phyloP scores from a whole-genome alignment of 2,797 vertebrate genomes.

The Falco peregrinus region DNA sequence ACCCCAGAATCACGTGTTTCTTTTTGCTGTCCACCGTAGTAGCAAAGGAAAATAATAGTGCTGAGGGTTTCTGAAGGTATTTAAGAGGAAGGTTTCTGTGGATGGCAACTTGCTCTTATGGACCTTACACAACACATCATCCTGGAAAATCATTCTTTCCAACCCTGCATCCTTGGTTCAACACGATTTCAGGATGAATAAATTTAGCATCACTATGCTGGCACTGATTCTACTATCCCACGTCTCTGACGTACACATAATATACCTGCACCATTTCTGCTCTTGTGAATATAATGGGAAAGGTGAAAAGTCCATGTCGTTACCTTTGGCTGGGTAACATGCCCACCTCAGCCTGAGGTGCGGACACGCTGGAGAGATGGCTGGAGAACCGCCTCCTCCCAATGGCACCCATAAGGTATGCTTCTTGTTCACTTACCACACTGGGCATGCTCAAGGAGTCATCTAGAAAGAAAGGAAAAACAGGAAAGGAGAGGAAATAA shows the following conservation, averaged over 20 bases:
- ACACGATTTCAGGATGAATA: neutral
- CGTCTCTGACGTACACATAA: neutral
- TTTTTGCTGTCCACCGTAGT: neutral
- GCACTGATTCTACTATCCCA: neutral
- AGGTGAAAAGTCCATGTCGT: constrained; percentile 59
- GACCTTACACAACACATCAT: neutral
- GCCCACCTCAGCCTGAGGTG: constrained; percentile 86
- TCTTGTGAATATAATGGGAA: constrained; percentile 1
- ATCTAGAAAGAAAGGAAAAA: constrained; percentile 75
- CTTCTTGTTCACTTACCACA: constrained; percentile 98
- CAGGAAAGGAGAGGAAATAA: neutral
- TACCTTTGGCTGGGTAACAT: constrained; percentile 99
- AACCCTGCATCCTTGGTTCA: neutral
- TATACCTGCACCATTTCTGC: neutral
- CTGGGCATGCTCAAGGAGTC: constrained; percentile 98
- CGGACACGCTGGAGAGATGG: constrained; percentile 88
- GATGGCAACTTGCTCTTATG: neutral
- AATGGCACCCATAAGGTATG: constrained; percentile 87
- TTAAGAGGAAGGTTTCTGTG: neutral
- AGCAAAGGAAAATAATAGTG: neutral
- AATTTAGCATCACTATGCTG: neutral
- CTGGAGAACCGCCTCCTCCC: constrained; percentile 95
- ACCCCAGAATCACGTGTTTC: neutral
- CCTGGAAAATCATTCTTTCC: neutral
- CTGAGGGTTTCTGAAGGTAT: neutral